phyloP scores from a whole-genome alignment of 1,140 invertebrate genomes.

The Brachionus sp. region DNA sequence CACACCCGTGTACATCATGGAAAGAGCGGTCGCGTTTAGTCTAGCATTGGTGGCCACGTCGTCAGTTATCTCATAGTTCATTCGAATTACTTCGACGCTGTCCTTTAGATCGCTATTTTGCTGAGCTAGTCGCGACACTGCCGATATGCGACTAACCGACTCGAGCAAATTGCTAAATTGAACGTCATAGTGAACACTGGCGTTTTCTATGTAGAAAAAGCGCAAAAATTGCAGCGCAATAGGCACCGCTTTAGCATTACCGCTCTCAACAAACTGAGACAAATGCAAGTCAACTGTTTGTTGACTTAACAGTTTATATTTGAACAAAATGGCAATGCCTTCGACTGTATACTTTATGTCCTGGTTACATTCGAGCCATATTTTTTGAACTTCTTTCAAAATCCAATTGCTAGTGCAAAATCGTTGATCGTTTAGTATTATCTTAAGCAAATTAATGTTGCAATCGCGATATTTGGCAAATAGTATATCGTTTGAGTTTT shows the following conservation, averaged over 20 bases:
- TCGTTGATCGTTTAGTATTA: neutral
- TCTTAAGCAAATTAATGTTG: constrained; percentile 25
- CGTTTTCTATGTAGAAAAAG: constrained; percentile 73
- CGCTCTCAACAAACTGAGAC: constrained; percentile 77
- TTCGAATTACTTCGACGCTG: constrained; percentile 52
- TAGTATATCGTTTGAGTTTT: neutral
- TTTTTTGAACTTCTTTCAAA: constrained; percentile 42
- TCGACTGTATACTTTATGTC: constrained; percentile 85
- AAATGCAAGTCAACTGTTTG: constrained; percentile 78
- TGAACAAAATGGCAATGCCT: constrained; percentile 80
- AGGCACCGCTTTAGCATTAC: constrained; percentile 75
- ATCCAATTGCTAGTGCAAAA: constrained; percentile 34
- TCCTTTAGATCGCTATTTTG: constrained; percentile 47
- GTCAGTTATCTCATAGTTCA: constrained; percentile 48
- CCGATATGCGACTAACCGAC: constrained; percentile 21
- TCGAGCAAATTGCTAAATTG: constrained; percentile 42
- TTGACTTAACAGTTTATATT: constrained; percentile 68
- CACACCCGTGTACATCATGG: constrained; percentile 88
- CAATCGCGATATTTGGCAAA: constrained; percentile 22
- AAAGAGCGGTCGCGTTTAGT: constrained; percentile 63
- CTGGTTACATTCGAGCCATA: constrained; percentile 71
- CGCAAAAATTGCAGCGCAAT: constrained; percentile 88
- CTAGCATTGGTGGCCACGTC: constrained; percentile 50
- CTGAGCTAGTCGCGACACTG: neutral
- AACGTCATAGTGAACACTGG: neutral